Evolutionary conservation across 2,888 invertebrate species (phyloP).

Genomic region (Caenorhabditis sp.): DNA sequence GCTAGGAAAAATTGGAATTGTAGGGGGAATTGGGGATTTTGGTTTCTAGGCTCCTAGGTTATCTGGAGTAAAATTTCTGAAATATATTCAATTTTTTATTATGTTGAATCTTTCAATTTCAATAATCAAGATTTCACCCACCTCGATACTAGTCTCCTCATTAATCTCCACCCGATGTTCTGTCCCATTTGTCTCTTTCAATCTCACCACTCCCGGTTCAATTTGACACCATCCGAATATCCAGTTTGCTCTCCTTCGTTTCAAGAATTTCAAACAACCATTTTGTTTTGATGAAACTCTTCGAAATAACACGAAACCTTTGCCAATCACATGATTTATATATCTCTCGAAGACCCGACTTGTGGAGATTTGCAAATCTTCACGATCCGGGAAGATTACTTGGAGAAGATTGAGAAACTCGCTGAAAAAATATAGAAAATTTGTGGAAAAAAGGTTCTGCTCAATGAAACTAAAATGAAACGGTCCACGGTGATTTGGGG

Average conservation of each 20-base stretch:
- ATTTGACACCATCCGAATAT: conserved; percentile 29
- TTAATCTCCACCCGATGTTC: conserved; percentile 33
- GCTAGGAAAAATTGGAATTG: neutral
- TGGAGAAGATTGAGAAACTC: conserved; percentile 45
- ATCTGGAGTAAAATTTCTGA: no score
- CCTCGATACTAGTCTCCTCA: conserved; percentile 38
- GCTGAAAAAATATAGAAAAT: conserved; percentile 12
- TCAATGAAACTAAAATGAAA: neutral
- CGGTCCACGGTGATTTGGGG: no score
- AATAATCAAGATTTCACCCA: no score
- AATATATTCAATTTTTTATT: neutral
- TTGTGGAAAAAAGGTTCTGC: neutral
- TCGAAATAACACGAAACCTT: conserved; percentile 44
- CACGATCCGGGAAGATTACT: conserved; percentile 40
- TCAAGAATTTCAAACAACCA: conserved; percentile 12
- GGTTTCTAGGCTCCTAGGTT: no score
- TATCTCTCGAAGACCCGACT: conserved; percentile 44
- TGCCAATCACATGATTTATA: conserved; percentile 45
- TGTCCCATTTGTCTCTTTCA: conserved; percentile 20
- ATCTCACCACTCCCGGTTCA: conserved; percentile 28
- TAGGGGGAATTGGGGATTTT: no score
- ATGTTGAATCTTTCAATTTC: no score
- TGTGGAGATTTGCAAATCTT: conserved; percentile 40
- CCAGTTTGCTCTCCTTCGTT: conserved; percentile 16
- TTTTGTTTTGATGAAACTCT: conserved; percentile 13